These are phyloP conservation scores for Columba janthina DNA, from an alignment of 2,113 vertebrate genomes.

Conservation along the genomic window DNA sequence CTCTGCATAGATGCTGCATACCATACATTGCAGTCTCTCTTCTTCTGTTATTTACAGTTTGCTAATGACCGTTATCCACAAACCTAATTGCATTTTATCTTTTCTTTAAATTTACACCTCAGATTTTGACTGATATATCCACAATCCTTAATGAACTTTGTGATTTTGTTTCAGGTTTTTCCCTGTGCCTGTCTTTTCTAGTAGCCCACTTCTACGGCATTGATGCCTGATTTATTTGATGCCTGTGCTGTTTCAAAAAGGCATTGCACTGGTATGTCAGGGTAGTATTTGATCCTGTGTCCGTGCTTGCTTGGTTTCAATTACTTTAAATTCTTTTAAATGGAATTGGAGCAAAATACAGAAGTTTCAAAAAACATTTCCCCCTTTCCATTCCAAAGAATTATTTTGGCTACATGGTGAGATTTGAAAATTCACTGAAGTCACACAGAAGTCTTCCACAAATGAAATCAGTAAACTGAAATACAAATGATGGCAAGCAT, in stretches of 20 bases:
- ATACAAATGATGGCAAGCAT: background rate
- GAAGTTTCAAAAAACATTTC: background rate
- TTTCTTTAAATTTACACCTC: background rate
- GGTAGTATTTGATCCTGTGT: background rate
- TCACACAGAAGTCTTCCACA: background rate
- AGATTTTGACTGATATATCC: background rate
- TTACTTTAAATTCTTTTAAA: background rate
- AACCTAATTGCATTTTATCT: background rate
- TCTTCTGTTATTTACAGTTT: background rate
- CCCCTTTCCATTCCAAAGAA: background rate
- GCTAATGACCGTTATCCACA: background rate
- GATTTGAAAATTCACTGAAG: background rate
- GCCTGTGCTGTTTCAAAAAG: background rate
- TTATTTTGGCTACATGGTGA: background rate
- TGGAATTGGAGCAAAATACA: background rate
- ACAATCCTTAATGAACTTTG: background rate
- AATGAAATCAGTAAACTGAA: background rate
- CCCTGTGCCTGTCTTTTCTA: background rate
- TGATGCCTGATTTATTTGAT: background rate
- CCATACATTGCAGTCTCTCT: background rate
- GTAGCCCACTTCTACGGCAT: background rate
- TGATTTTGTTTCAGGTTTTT: background rate
- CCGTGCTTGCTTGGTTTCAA: background rate
- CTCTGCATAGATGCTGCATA: background rate
- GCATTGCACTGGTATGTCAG: background rate